Base-by-base conservation (phyloP, 1,140 invertebrate genomes). In the Zophobas morio region DNA sequence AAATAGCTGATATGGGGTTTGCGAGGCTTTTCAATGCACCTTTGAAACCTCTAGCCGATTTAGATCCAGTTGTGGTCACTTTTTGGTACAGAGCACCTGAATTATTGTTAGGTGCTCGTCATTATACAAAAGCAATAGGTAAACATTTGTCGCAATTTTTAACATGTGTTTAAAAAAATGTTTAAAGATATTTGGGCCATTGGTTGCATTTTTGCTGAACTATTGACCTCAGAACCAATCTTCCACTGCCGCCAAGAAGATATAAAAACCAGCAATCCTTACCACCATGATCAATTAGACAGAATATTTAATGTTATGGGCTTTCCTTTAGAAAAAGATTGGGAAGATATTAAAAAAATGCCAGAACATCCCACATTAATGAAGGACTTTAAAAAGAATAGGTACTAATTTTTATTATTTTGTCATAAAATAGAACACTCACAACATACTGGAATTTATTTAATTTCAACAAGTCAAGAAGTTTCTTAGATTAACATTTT, bases 261-360 rank as follows among this genome's bases (percentile, higher is more conserved):
- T 86, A 99, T 99, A 75, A 99, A 99, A 88, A 99, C 98, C 4
- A 98, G 96, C 84, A 99, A 99, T 91, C 99, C 99, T 2, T 99
- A 99, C 87, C 99, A 99, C 88, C 98, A 99, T 85, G 99, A 99
- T 88, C 99, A 99, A 86, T 88, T 99, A 63, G 98, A 99, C 88
- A 91, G 98, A 85, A 99, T 99, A 88, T 99, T 99, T 87, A 98
- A 98, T 89, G 98, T 99, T 0, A 99, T 99, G 98, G 99, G 99
- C 35, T 99, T 99, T 88, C 99, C 99, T 32, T 90, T 93, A 85
- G 98, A 99, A 84, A 98, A 99, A 88, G 98, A 99, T 85, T 99
- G 99, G 99, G 98, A 99, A 87, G 99, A 99, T 86, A 99, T 99
- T 76, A 95, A 96, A 82, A 99, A 99, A 89, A 99, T 99, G 99